phyloP scores from a whole-genome alignment of 2,888 invertebrate species.

The Heteromyza rotundicornis region DNA sequence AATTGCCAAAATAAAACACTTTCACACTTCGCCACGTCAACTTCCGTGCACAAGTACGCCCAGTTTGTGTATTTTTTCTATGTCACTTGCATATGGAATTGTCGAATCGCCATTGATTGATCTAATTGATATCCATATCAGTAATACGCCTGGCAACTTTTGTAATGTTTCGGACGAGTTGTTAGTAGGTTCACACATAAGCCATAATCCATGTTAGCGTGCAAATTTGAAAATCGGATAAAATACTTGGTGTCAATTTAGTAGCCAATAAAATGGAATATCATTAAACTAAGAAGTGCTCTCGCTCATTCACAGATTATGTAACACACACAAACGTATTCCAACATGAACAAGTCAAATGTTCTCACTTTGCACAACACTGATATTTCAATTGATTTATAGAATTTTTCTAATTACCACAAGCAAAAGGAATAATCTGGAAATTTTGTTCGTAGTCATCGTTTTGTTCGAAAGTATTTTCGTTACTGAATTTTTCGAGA shows the following conservation, averaged over 20 bases:
- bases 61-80: slow-evolving; percentile 12
- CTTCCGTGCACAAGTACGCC: background rate
- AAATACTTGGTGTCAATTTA: slow-evolving; percentile 39
- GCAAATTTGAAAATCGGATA: slow-evolving; percentile 40
- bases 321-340: too few relatives aligned
- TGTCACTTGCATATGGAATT: slow-evolving; percentile 50
- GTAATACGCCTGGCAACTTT: slow-evolving; percentile 46
- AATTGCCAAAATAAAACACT: too few relatives aligned
- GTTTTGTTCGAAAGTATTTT: slow-evolving; percentile 55
- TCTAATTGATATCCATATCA: slow-evolving; percentile 47
- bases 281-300: too few relatives aligned
- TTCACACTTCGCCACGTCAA: too few relatives aligned
- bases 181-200: slow-evolving; percentile 32
- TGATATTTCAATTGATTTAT: too few relatives aligned
- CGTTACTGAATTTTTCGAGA: slow-evolving; percentile 52
- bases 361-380: slow-evolving; percentile 26
- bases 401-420: slow-evolving; percentile 54
- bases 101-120: slow-evolving; percentile 39
- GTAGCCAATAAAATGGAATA: slow-evolving; percentile 23
- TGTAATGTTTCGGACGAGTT: slow-evolving; percentile 5
- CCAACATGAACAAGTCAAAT: background rate
- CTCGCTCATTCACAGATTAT: too few relatives aligned
- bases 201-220: slow-evolving; percentile 35
- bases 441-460: slow-evolving; percentile 58
- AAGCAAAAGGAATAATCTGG: slow-evolving; percentile 54